Percentiles rank a stretch among this genome's conserved stretches.
Evolutionary conservation across 2,888 invertebrate species (phyloP).

Genomic region (Cecidostiba fungosa): DNA sequence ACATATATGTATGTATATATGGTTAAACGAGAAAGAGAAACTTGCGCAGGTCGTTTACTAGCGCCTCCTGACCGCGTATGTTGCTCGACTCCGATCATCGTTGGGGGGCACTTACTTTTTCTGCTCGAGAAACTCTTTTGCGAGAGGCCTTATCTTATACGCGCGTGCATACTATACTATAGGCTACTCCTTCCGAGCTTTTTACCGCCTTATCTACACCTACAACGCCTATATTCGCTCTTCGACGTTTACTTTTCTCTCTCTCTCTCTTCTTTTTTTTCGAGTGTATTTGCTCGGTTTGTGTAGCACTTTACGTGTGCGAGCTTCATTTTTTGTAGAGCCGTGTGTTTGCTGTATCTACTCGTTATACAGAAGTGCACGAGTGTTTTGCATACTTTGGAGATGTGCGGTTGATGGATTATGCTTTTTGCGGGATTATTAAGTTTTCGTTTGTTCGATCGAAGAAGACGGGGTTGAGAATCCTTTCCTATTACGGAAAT

Average conservation of each 20-base stretch:
- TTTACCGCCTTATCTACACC: slow-evolving; percentile 17
- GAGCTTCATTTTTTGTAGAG: not conserved
- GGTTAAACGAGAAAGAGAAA: not conserved
- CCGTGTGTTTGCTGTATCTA: not conserved
- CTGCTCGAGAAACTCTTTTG: not conserved
- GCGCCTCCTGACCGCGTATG: slow-evolving; percentile 64
- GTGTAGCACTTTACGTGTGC: not conserved
- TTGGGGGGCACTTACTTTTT: not conserved
- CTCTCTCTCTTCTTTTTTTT: not conserved
- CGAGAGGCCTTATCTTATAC: not conserved
- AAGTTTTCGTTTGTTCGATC: no score
- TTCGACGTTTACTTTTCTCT: not conserved
- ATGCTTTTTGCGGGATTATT: not conserved
- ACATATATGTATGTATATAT: not conserved
- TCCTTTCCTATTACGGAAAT: no score
- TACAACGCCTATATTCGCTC: not conserved
- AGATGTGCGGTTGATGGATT: not conserved
- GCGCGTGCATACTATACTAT: not conserved
- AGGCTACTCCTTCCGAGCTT: slow-evolving; percentile 13
- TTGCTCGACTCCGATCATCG: slow-evolving; percentile 34
- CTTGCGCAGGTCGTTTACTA: not conserved
- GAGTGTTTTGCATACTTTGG: slow-evolving; percentile 43
- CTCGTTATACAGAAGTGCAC: not conserved
- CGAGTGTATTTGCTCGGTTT: not conserved
- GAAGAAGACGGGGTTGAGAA: no score